These are phyloP conservation scores for Linnaemya vulpina DNA, from an alignment of 2,888 invertebrate species.

Conservation along the genomic window DNA sequence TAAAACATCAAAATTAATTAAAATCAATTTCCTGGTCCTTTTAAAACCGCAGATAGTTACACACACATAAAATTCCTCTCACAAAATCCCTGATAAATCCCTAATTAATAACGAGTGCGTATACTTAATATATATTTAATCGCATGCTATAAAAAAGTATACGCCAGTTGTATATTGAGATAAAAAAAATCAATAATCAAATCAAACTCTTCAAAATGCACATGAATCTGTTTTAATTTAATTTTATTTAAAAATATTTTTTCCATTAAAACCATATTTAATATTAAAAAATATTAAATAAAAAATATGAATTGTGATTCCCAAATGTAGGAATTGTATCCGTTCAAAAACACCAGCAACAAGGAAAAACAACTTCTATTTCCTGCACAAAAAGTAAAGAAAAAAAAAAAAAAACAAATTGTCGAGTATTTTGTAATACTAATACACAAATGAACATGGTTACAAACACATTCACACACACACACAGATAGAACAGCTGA, in stretches of 20 bases:
- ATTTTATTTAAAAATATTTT: slow-evolving; percentile 8
- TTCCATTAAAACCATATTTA: slow-evolving; percentile 13
- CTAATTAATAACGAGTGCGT: background rate
- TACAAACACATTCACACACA: background rate
- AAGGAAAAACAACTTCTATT: slow-evolving; percentile 44
- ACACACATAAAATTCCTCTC: too few species aligned
- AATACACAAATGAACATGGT: background rate
- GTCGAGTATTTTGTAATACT: background rate
- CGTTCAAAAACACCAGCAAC: slow-evolving; percentile 40
- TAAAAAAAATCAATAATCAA: background rate
- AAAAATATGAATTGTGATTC: slow-evolving; percentile 38
- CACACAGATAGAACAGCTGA: slow-evolving; percentile 12
- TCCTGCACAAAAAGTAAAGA: slow-evolving; percentile 12
- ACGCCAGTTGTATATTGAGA: background rate
- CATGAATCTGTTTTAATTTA: slow-evolving; percentile 28
- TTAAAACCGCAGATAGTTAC: too few species aligned
- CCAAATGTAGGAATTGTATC: slow-evolving; percentile 46
- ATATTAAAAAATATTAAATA: background rate
- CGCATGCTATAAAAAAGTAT: background rate
- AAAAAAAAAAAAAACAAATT: too few species aligned
- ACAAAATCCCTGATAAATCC: too few species aligned
- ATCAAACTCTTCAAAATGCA: background rate
- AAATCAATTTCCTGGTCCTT: too few species aligned
- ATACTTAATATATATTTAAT: background rate
- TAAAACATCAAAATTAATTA: too few species aligned